Evolutionary conservation across 1,140 invertebrate species (phyloP).

Genomic region (Drosophila elegans): DNA sequence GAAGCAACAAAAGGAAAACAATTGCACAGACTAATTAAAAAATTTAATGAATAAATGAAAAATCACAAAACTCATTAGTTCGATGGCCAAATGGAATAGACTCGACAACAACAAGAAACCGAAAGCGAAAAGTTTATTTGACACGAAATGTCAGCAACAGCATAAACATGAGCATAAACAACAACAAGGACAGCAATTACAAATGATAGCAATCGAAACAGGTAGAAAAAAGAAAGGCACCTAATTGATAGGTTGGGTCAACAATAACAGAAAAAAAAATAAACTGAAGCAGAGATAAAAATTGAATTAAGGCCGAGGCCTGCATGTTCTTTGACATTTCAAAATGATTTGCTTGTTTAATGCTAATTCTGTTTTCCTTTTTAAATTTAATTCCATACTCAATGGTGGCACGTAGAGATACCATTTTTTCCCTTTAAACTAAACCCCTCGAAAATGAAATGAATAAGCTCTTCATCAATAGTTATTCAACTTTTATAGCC

Average conservation of each 20-base stretch:
- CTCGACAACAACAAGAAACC: conserved; percentile 37
- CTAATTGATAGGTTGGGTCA: conserved; percentile 57
- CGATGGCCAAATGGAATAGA: conserved; percentile 62
- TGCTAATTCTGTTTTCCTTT: background rate
- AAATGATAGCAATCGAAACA: conserved; percentile 39
- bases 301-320: background rate
- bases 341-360: background rate
- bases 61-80: conserved; percentile 81
- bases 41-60: conserved; percentile 79
- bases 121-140: conserved; percentile 33
- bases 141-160: conserved; percentile 32
- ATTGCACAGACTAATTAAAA: conserved; percentile 75
- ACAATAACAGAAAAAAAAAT: conserved; percentile 15
- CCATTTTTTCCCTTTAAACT: background rate
- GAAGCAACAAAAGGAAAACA: conserved; percentile 49
- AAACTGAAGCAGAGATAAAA: background rate
- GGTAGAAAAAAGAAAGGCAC: conserved; percentile 40
- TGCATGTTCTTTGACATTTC: conserved; percentile 5
- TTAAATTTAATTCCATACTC: background rate
- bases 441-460: too few species aligned
- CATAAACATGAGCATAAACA: conserved; percentile 34
- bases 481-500: background rate
- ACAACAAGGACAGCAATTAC: conserved; percentile 19
- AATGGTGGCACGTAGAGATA: background rate
- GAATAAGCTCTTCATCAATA: background rate